Evolutionary conservation across 2,797 vertebrate genomes (phyloP).

Genomic region (Siniperca undulata): DNA sequence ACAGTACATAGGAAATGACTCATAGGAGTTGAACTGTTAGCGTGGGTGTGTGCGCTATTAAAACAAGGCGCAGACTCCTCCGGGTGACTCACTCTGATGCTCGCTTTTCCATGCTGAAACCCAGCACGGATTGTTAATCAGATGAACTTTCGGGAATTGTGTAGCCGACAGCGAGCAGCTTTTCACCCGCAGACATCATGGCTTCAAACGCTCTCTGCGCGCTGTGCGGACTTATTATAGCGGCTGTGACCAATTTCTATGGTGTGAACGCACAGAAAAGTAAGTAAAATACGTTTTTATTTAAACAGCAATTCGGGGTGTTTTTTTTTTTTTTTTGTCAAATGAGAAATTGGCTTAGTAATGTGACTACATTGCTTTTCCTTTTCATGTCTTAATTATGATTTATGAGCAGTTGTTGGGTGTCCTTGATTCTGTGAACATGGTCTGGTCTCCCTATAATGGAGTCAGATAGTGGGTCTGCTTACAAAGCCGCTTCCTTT

Average conservation of each 20-base stretch:
- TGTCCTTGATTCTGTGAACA: slow-evolving; percentile 49
- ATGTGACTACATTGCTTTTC: neutral
- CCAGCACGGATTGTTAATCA: slow-evolving; percentile 76
- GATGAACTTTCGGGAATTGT: slow-evolving; percentile 80
- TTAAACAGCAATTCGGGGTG: neutral
- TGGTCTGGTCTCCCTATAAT: slow-evolving; percentile 52
- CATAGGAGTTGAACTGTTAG: slow-evolving; percentile 81
- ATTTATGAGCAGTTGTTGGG: neutral
- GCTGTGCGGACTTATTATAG: slow-evolving; percentile 78
- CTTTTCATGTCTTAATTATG: neutral
- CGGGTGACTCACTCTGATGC: slow-evolving; percentile 87
- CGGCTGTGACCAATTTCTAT: slow-evolving; percentile 69
- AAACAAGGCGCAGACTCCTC: slow-evolving; percentile 86
- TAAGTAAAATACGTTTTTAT: slow-evolving; percentile 67
- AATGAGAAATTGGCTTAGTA: neutral
- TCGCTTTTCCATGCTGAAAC: slow-evolving; percentile 82
- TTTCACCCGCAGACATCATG: slow-evolving; percentile 68
- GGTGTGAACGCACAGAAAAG: slow-evolving; percentile 81
- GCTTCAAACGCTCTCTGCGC: slow-evolving; percentile 73
- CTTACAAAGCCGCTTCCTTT: slow-evolving; percentile 82
- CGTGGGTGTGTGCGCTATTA: slow-evolving; percentile 89
- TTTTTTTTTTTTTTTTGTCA: neutral
- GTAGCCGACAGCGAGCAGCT: slow-evolving; percentile 67
- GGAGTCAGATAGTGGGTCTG: slow-evolving; percentile 70
- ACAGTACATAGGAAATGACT: slow-evolving; percentile 88